Percentiles rank a stretch among this genome's conserved stretches.
phyloP scores from a whole-genome alignment of 2,797 vertebrate species.

The Cetoscarus ocellatus region DNA sequence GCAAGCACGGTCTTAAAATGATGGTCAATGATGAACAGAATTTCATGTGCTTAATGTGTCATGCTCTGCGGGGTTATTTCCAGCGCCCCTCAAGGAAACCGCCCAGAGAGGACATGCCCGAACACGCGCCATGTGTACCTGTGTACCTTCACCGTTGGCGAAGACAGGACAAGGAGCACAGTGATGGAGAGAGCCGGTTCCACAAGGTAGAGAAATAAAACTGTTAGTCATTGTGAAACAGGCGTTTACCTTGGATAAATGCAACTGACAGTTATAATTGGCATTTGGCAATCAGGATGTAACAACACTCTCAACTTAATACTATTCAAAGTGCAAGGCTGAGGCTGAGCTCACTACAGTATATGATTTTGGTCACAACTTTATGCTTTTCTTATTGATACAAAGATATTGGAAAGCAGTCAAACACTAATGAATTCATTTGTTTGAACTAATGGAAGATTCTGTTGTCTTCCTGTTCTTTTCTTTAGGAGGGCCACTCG shows the following conservation, averaged over 20 bases:
- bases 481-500: too few species aligned
- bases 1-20: neutral
- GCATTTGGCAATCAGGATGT: too few species aligned
- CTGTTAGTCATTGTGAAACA: neutral
- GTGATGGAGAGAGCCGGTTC: neutral
- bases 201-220: neutral
- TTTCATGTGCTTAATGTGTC: neutral
- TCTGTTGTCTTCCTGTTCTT: too few species aligned
- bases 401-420: too few species aligned
- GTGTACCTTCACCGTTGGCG: neutral
- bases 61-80: neutral
- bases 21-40: too few species aligned
- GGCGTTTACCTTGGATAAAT: neutral
- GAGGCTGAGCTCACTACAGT: too few species aligned
- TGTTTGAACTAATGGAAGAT: too few species aligned
- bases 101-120: neutral
- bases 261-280: neutral
- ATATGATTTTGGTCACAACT: too few species aligned
- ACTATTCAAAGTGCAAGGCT: too few species aligned
- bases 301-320: too few species aligned
- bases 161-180: neutral
- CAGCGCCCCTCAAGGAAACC: neutral
- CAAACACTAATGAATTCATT: too few species aligned
- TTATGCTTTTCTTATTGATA: too few species aligned
- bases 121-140: neutral